Percentiles rank a stretch among this genome's conserved stretches.
These are phyloP conservation scores for Lissocephala sabroskyi DNA, from an alignment of 2,888 invertebrate species.

Conservation along the genomic window DNA sequence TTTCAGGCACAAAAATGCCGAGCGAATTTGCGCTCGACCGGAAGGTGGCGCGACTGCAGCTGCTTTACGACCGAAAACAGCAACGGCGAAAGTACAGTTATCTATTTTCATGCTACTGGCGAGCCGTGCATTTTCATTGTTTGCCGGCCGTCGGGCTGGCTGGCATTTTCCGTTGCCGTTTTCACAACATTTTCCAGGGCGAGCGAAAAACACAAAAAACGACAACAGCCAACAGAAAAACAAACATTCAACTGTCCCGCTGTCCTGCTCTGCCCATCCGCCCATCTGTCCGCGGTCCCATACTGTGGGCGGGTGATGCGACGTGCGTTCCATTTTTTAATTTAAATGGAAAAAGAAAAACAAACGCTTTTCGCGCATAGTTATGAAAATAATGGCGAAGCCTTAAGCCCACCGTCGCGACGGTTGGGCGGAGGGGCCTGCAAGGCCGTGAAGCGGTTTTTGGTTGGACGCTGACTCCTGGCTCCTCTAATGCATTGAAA, in stretches of 20 bases:
- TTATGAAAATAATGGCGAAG: constrained; percentile 54
- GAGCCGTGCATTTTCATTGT: constrained; percentile 22
- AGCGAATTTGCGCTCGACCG: constrained; percentile 28
- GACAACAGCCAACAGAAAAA: constrained; percentile 1
- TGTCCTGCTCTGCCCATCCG: too few species aligned
- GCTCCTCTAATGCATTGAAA: constrained; percentile 32
- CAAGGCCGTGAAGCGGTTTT: too few species aligned
- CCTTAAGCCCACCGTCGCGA: constrained; percentile 27
- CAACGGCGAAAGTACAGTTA: constrained; percentile 27
- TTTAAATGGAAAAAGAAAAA: constrained; percentile 63
- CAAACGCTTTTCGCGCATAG: constrained; percentile 59
- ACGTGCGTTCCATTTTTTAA: constrained; percentile 34
- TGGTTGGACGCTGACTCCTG: too few species aligned
- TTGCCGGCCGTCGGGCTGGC: constrained; percentile 23
- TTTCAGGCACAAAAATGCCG: constrained; percentile 11
- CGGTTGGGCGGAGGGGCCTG: too few species aligned
- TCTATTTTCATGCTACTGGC: constrained; percentile 32
- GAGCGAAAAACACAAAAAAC: constrained; percentile 3
- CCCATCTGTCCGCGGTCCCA: too few species aligned
- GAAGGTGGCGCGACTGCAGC: constrained; percentile 58
- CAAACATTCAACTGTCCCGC: too few species aligned
- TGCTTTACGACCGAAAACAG: constrained; percentile 45
- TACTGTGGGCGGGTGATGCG: constrained; percentile 2
- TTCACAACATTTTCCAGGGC: constrained; percentile 44
- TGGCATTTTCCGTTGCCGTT: constrained; percentile 48